Evolutionary conservation across 1,140 invertebrate species (phyloP).

Genomic region (Apis mellifera): Amel_HAv3.1 CM009940.2:2404501-2405000

Average conservation of each 20-base stretch:
- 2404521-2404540: background rate
- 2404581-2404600: constrained; percentile 8
- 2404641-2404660: constrained; percentile 12
- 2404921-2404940: too few relatives aligned
- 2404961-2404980: too few relatives aligned
- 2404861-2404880: too few relatives aligned
- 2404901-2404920: too few relatives aligned
- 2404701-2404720: constrained; percentile 22
- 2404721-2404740: background rate
- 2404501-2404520: too few relatives aligned
- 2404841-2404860: too few relatives aligned
- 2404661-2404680: constrained; percentile 7
- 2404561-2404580: background rate
- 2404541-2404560: background rate
- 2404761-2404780: too few relatives aligned
- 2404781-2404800: too few relatives aligned
- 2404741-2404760: background rate
- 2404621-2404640: constrained; percentile 23
- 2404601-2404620: constrained; percentile 7
- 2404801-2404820: too few relatives aligned
- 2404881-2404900: too few relatives aligned
- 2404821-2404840: too few relatives aligned
- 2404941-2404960: too few relatives aligned
- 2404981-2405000: background rate
- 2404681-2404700: constrained; percentile 1